Evolutionary conservation across 2,888 invertebrate species (phyloP), one percentile per base, ranked within the genome.

Genomic region (Synanthedon andrenaeformis): DNA sequence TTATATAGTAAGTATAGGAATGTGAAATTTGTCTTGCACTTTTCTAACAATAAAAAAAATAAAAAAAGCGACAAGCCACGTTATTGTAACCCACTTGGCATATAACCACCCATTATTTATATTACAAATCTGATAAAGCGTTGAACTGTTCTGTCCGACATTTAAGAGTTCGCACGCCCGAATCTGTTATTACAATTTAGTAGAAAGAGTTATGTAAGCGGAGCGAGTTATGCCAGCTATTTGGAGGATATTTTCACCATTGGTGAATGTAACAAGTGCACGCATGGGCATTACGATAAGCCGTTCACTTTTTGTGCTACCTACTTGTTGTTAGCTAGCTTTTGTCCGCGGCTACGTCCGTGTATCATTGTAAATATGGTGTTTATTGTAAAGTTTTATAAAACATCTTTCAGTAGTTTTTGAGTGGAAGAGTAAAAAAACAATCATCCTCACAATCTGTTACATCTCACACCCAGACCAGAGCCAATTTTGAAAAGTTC

Each of bases 201-300:
- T 19, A 12, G 19, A 62, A 63, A 63, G 61, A 49, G 59, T 77
- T 75, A 67, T 66, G 70, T 62, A 74, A 76, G 62, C 41, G 52
- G 74, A 76, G 62, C 41, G 52, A 55, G 57, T 58, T 59, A 58
- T 59, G 57, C 53, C 53, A 53, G 53, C 57, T 51, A 56, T 56
- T 56, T 53, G 42, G 55, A 42, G 60, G 59, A 56, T 56, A 59
- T 66, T 68, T 70, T 70, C 68, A 67, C 63, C 63, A 59, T 62
- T 60, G 63, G 62, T 62, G 66, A 68, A 66, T 62, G 67, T 70
- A 72, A 75, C 75, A 74, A 75, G 75, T 75, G 72, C 72, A 75
- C 74, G 72, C 72, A 72, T 74, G 74, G 67, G 71, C 72, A 77
- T 77, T 76, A 76, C 69, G 62, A 65, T 62, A 69, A 69, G 72